A percentile compares a stretch with the other conserved stretches of the same genome.
Conservation (phyloP, 2,113 vertebrate genomes). For the Tiliqua scincoides region DNA sequence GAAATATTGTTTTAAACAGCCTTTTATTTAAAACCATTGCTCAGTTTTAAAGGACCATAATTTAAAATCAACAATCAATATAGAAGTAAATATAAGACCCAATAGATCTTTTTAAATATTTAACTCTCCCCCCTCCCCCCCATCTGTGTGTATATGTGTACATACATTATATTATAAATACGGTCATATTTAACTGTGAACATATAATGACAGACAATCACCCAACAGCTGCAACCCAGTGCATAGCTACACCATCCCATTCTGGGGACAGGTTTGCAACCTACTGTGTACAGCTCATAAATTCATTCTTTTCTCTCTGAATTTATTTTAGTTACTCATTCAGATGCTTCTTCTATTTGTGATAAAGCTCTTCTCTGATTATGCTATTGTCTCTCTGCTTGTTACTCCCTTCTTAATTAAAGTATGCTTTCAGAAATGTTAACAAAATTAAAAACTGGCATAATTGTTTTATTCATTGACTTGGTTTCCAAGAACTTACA, state of each 20-base stretch:
- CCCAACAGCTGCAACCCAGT: not conserved
- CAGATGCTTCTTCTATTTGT: not conserved
- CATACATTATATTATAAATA: slow-evolving; percentile 23
- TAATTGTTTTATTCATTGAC: slow-evolving; percentile 19
- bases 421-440: slow-evolving; percentile 36
- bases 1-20: slow-evolving; percentile 53
- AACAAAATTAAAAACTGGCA: not conserved
- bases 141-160: not conserved
- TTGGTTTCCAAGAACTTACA: slow-evolving; percentile 19
- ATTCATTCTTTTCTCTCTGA: not conserved
- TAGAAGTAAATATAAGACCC: not conserved
- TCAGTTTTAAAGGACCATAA: slow-evolving; percentile 42
- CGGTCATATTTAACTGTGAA: not conserved
- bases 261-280: not conserved
- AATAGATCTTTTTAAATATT: slow-evolving; percentile 27
- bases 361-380: slow-evolving; percentile 49
- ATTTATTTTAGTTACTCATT: slow-evolving; percentile 31
- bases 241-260: not conserved
- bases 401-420: slow-evolving; percentile 51
- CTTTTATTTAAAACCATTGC: slow-evolving; percentile 35
- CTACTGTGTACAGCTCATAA: not conserved
- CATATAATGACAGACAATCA: not conserved
- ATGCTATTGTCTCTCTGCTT: slow-evolving; percentile 47
- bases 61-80: slow-evolving; percentile 33
- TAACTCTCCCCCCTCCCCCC: slow-evolving; percentile 24